These are phyloP conservation scores for Penaeus monodon DNA, from an alignment of 2,888 invertebrate species.

Conservation along the genomic window DNA sequence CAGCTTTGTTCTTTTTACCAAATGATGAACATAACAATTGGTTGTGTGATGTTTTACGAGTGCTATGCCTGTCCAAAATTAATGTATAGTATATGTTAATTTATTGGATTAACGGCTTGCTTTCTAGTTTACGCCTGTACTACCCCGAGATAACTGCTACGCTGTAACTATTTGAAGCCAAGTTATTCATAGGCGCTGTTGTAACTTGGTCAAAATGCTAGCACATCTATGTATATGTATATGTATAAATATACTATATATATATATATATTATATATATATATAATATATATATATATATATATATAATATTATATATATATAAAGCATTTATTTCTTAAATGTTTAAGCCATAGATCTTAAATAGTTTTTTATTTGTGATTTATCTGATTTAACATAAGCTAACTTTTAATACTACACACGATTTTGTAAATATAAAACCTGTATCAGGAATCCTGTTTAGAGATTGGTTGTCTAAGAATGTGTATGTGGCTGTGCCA, in stretches of 20 bases:
- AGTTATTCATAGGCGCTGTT: neutral
- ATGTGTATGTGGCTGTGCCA: slow-evolving; percentile 5
- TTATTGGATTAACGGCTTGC: slow-evolving; percentile 50
- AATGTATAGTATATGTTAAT: slow-evolving; percentile 49
- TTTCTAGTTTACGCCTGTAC: slow-evolving; percentile 1
- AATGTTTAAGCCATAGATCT: too few species aligned
- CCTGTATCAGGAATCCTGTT: neutral
- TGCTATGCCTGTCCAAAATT: slow-evolving; percentile 52
- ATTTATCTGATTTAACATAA: too few species aligned
- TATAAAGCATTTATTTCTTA: too few species aligned
- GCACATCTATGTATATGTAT: too few species aligned
- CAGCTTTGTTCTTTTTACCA: neutral
- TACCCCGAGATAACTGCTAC: neutral
- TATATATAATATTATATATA: too few species aligned
- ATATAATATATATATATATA: too few species aligned
- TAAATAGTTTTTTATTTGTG: too few species aligned
- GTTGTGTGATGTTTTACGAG: slow-evolving; percentile 24
- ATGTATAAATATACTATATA: too few species aligned
- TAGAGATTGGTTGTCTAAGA: neutral
- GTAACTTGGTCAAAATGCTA: neutral
- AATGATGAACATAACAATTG: neutral
- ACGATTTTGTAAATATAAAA: slow-evolving; percentile 15
- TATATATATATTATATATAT: too few species aligned
- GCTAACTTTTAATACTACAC: neutral
- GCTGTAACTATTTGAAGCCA: neutral